Evolutionary conservation across 2,113 vertebrate genomes (phyloP).

Genomic region (Petroica traversi): DNA sequence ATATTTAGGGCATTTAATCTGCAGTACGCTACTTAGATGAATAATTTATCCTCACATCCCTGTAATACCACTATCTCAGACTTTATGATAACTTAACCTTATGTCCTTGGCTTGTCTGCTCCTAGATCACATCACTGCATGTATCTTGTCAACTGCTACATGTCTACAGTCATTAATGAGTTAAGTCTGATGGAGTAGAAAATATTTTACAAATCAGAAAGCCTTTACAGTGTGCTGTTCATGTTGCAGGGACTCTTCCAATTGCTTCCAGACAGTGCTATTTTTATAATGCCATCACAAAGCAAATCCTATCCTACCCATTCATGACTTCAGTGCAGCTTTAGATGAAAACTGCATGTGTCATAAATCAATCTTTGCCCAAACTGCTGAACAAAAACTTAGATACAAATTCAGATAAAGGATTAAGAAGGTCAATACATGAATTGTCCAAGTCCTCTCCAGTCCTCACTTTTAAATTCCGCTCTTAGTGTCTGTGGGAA

Average conservation of each 20-base stretch:
- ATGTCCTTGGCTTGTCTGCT: neutral
- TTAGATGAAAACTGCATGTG: neutral
- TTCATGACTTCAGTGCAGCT: neutral
- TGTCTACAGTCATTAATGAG: neutral
- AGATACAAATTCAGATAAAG: neutral
- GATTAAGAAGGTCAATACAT: neutral
- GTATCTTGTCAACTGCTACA: neutral
- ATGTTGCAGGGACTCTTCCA: slow-evolving; percentile 31
- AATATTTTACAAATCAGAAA: slow-evolving; percentile 5
- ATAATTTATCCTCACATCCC: neutral
- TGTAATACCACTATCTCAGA: neutral
- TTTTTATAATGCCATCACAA: slow-evolving; percentile 55
- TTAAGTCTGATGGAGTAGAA: slow-evolving; percentile 16
- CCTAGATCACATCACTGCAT: neutral
- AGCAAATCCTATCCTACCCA: slow-evolving; percentile 1
- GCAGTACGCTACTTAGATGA: neutral
- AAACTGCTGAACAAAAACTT: neutral
- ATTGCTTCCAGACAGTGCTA: slow-evolving; percentile 64
- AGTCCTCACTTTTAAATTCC: neutral
- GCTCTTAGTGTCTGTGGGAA: neutral
- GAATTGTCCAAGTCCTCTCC: neutral
- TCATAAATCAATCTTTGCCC: neutral
- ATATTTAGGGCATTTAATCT: neutral
- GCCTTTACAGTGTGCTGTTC: neutral
- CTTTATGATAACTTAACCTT: neutral